phyloP scores from a whole-genome alignment of 1,140 invertebrate genomes.

The Rhagoletis zephyria region DNA sequence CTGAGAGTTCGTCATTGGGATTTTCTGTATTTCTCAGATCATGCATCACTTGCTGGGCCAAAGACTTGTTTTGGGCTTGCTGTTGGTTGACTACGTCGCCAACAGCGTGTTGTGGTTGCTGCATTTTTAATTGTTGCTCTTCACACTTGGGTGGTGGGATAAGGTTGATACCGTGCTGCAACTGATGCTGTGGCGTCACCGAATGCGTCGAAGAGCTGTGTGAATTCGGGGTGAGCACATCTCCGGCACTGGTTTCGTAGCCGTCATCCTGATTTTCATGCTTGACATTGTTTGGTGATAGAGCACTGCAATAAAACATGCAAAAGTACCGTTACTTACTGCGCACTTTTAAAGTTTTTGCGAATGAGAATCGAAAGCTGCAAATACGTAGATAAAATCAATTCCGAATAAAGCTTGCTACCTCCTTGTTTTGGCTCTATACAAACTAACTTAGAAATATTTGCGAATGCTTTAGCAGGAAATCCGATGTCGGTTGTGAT shows the following conservation, averaged over 20 bases:
- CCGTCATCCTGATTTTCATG: slow-evolving; percentile 87
- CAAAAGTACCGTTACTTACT: neutral
- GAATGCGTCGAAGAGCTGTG: slow-evolving; percentile 77
- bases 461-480: no score
- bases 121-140: slow-evolving; percentile 39
- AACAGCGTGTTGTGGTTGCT: neutral
- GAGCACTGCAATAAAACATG: slow-evolving; percentile 58
- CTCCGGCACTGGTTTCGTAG: slow-evolving; percentile 87
- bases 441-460: no score
- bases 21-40: neutral
- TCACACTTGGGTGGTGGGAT: slow-evolving; percentile 39
- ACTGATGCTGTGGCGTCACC: slow-evolving; percentile 70
- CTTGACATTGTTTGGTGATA: slow-evolving; percentile 76
- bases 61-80: neutral
- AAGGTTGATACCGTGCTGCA: slow-evolving; percentile 25
- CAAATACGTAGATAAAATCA: no score
- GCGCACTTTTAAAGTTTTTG: no score
- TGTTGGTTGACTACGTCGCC: neutral
- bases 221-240: slow-evolving; percentile 78
- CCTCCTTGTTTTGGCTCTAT: no score
- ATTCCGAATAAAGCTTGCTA: no score
- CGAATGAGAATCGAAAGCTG: no score
- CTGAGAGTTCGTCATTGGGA: neutral
- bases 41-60: neutral
- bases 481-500: no score